Percentiles rank a stretch among this genome's conserved stretches.
These are phyloP conservation scores for Melanostoma mellinum DNA, from an alignment of 2,888 invertebrate species.

Conservation along the genomic window DNA sequence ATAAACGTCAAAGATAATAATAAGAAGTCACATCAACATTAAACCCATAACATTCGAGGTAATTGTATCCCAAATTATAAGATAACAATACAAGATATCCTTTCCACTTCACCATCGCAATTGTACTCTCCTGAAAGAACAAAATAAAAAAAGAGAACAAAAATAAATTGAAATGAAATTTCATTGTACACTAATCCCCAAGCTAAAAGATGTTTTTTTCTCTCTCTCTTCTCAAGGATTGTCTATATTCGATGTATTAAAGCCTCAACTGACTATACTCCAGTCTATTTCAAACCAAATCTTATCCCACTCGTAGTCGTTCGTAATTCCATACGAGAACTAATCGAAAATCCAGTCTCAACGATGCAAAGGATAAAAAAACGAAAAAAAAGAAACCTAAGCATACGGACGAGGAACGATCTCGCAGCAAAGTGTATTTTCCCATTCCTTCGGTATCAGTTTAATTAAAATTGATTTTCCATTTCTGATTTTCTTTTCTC, in stretches of 20 bases:
- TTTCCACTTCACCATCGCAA: too few relatives aligned
- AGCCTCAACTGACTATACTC: slow-evolving; percentile 26
- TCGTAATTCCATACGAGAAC: slow-evolving; percentile 42
- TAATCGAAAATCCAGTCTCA: slow-evolving; percentile 56
- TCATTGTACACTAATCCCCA: slow-evolving; percentile 43
- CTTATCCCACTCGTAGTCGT: slow-evolving; percentile 21
- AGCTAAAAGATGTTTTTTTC: slow-evolving; percentile 6
- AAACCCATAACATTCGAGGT: too few relatives aligned
- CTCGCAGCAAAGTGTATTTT: slow-evolving; percentile 13
- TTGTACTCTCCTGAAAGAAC: too few relatives aligned
- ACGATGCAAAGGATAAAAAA: not conserved
- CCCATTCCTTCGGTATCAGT: slow-evolving; percentile 36
- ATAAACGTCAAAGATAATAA: too few relatives aligned
- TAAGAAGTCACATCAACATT: too few relatives aligned
- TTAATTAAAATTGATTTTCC: slow-evolving; percentile 73
- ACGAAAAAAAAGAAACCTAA: slow-evolving; percentile 15
- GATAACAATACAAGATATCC: too few relatives aligned
- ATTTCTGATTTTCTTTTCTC: slow-evolving; percentile 41
- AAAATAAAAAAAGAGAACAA: not conserved
- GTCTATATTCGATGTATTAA: slow-evolving; percentile 17
- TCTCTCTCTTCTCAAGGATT: slow-evolving; percentile 10
- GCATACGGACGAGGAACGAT: not conserved
- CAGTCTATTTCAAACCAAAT: slow-evolving; percentile 31
- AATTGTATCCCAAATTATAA: too few relatives aligned
- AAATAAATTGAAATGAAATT: slow-evolving; percentile 39